Evolutionary conservation across 2,113 vertebrate species (phyloP), one percentile per base, ranked within the genome.

Genomic region (Dasypus novemcinctus): DNA sequence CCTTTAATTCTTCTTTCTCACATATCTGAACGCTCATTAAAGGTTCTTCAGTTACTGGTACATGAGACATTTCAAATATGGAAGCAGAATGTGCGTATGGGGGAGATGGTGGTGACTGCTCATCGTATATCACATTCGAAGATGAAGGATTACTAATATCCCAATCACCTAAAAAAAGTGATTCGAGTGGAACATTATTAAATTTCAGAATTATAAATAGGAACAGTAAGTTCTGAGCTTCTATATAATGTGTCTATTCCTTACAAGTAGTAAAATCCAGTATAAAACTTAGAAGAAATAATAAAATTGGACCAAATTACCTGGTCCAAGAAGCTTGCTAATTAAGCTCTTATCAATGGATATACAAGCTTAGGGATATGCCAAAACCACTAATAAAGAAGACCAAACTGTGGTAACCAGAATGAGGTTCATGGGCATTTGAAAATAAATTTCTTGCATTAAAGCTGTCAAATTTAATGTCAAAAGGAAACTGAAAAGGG

Each of bases 91-190:
- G 94, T 81, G 98, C 98, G 96, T 98, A 98, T 97, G 99, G 98
- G 97, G 98, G 96, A 96, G 98, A 97, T 75, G 98, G 98, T 97
- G 98, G 98, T 97, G 98, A 98, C 93, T 98, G 98, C 69, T 99
- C 99, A 93, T 99, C 99, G 95, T 99, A 99, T 91, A 98, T 98
- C 97, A 99, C 98, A 98, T 97, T 98, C 98, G 99, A 98, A 95
- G 98, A 98, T 97, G 98, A 97, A 98, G 98, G 98, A 98, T 96
- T 98, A 94, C 95, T 98, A 98, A 98, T 98, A 97, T 99, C 99
- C 98, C 98, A 98, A 94, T 98, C 98, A 98, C 98, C 99, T 99
- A 96, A 13, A 97, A 31, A 95, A 84, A 97, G 82, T 93, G 49
- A 94, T 84, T 57, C 59, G 46, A 95, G 33, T 93, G 52, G 88